phyloP scores from a whole-genome alignment of 2,113 vertebrate genomes.

The Haemorhous mexicanus region DNA sequence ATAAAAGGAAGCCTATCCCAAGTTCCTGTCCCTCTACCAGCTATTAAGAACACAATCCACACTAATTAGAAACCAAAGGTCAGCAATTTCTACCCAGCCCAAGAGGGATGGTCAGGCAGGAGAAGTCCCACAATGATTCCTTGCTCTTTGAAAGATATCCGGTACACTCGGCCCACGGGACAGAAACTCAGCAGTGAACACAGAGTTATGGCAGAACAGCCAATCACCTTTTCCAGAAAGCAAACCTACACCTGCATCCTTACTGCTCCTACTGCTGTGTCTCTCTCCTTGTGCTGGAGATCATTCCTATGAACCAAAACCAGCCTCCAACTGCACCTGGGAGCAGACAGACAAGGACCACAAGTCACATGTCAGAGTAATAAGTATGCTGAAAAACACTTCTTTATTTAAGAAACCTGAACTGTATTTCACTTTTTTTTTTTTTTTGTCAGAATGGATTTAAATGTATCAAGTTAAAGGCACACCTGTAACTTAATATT shows the following conservation, averaged over 20 bases:
- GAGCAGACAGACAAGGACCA: not conserved
- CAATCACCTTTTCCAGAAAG: not conserved
- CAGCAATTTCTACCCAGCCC: constrained; percentile 10
- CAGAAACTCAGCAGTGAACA: not conserved
- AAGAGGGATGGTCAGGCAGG: not conserved
- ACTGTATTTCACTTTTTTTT: not conserved
- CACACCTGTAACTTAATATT: not conserved
- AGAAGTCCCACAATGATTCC: not conserved
- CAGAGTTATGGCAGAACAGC: not conserved
- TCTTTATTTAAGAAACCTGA: not conserved
- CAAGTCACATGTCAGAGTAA: not conserved
- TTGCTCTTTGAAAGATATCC: not conserved
- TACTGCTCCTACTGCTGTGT: not conserved
- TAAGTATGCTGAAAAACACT: not conserved
- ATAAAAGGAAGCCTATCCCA: constrained; percentile 65
- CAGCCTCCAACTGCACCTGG: not conserved
- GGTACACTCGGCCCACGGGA: rapidly evolving
- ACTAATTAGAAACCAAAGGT: constrained; percentile 53
- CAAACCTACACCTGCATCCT: not conserved
- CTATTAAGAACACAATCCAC: constrained; percentile 35
- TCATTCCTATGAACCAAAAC: not conserved
- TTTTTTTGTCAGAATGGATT: not conserved
- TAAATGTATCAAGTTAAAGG: not conserved
- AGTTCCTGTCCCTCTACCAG: constrained; percentile 31
- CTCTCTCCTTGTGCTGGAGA: not conserved